Conservation (phyloP, 1,140 invertebrate species). For the Drosophila malerkotliana region DNA sequence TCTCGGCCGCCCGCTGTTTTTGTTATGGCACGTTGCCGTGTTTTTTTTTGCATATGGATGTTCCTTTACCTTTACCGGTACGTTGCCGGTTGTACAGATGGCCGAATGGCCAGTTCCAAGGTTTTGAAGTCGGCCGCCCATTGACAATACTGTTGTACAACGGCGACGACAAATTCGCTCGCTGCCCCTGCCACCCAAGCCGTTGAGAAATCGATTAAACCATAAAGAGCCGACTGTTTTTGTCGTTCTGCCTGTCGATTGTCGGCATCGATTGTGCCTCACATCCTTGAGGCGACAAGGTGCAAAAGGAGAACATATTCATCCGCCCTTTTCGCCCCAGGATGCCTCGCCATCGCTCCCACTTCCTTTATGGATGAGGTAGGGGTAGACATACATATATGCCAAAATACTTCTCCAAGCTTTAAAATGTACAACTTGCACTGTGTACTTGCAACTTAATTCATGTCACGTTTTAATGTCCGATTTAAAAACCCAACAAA, state of each 20-base stretch:
- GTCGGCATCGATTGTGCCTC: slow-evolving; percentile 48
- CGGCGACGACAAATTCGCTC: slow-evolving; percentile 73
- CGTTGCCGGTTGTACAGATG: slow-evolving; percentile 23
- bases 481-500: slow-evolving; percentile 19
- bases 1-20: slow-evolving; percentile 72
- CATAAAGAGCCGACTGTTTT: slow-evolving; percentile 52
- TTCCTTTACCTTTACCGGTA: slow-evolving; percentile 17
- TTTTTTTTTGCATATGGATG: slow-evolving; percentile 57
- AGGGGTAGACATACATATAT: too few species aligned
- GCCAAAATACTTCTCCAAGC: neutral
- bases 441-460: slow-evolving; percentile 15
- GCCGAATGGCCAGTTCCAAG: slow-evolving; percentile 14
- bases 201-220: slow-evolving; percentile 78
- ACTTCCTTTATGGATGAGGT: neutral
- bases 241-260: slow-evolving; percentile 40
- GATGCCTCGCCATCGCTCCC: neutral
- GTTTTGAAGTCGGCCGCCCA: slow-evolving; percentile 33
- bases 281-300: slow-evolving; percentile 69
- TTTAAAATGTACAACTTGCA: neutral
- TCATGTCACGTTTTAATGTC: slow-evolving; percentile 48
- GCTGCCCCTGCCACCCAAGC: slow-evolving; percentile 69
- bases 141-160: slow-evolving; percentile 76
- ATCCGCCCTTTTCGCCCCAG: slow-evolving; percentile 33
- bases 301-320: slow-evolving; percentile 57
- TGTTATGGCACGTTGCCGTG: slow-evolving; percentile 78